These are phyloP conservation scores for Saturnia pavonia DNA, from an alignment of 2,888 invertebrate genomes.

Conservation along the genomic window DNA sequence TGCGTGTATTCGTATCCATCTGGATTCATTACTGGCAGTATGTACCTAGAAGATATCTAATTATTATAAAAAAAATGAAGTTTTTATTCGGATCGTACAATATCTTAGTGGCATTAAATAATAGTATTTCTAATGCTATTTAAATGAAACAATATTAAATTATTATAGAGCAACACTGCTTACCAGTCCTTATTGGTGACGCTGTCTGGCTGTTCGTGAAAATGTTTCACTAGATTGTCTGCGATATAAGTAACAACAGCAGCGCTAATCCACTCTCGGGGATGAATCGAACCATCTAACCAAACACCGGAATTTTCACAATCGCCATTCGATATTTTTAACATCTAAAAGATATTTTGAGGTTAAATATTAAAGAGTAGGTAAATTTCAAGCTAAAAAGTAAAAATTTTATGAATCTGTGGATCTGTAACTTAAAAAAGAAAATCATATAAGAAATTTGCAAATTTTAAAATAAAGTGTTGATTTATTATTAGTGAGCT, in stretches of 20 bases:
- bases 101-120: neutral
- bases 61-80: too few species aligned
- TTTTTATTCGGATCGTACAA: too few species aligned
- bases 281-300: constrained; percentile 91
- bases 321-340: constrained; percentile 87
- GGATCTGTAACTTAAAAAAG: neutral
- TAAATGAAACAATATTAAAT: neutral
- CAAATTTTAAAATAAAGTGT: neutral
- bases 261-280: constrained; percentile 94
- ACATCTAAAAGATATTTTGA: constrained; percentile 46
- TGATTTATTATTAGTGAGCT: neutral
- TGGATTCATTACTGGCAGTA: constrained; percentile 89
- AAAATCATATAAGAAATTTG: neutral
- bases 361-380: neutral
- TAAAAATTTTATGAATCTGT: neutral
- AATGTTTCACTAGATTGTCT: constrained; percentile 86
- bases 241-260: constrained; percentile 90
- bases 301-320: constrained; percentile 84
- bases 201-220: constrained; percentile 82
- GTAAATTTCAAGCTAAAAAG: neutral
- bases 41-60: constrained; percentile 71
- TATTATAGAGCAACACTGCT: constrained; percentile 29
- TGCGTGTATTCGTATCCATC: constrained; percentile 95
- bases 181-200: constrained; percentile 92
- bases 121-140: neutral